phyloP scores from a whole-genome alignment of 2,888 invertebrate genomes.

The Agrotis segetum region DNA sequence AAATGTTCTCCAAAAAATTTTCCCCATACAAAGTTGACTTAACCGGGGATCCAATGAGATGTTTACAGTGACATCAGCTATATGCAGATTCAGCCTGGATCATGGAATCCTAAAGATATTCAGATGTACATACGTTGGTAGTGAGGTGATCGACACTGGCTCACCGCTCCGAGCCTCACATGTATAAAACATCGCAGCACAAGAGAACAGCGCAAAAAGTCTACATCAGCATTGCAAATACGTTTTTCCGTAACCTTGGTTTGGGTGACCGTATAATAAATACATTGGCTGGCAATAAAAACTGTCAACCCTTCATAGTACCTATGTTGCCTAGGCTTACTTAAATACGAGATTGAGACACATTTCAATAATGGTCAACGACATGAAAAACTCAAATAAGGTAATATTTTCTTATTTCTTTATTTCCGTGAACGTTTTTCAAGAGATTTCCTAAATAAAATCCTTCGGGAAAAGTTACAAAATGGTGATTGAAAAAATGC shows the following conservation, averaged over 20 bases:
- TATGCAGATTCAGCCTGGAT: conserved; percentile 57
- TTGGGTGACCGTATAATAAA: conserved; percentile 79
- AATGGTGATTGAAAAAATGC: neutral
- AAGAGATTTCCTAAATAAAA: neutral
- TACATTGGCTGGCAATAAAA: conserved; percentile 66
- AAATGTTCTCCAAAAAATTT: conserved; percentile 15
- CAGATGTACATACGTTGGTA: conserved; percentile 63
- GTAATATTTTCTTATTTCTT: neutral
- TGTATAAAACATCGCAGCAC: conserved; percentile 82
- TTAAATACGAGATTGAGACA: neutral
- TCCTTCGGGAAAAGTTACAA: neutral
- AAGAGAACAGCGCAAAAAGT: conserved; percentile 83
- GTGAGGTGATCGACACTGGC: conserved; percentile 83
- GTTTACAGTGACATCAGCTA: conserved; percentile 53
- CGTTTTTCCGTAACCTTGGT: conserved; percentile 86
- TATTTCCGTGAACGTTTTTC: too few species aligned
- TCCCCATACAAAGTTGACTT: conserved; percentile 27
- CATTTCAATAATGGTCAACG: conserved; percentile 4
- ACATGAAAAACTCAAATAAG: neutral
- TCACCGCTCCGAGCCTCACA: conserved; percentile 77
- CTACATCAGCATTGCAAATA: conserved; percentile 84
- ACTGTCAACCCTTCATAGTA: conserved; percentile 54
- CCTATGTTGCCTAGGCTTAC: conserved; percentile 35
- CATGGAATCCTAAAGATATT: conserved; percentile 64
- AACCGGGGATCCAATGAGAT: conserved; percentile 42